Percentiles rank a stretch among this genome's conserved stretches.
These are phyloP conservation scores for Agrypnus murinus DNA, from an alignment of 2,888 invertebrate species.

Conservation along the genomic window DNA sequence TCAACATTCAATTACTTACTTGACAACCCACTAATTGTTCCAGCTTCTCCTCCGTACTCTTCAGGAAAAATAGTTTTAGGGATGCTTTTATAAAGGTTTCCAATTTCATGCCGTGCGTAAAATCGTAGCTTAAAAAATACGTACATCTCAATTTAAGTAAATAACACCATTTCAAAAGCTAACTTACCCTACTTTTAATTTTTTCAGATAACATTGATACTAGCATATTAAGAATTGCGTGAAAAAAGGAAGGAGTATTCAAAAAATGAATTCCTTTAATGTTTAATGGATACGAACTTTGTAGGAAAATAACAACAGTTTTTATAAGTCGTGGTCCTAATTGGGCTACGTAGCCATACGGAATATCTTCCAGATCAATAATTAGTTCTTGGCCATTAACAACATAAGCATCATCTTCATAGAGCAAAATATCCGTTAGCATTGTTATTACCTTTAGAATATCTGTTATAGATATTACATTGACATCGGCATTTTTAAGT, in stretches of 20 bases:
- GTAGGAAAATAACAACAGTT: background rate
- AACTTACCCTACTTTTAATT: slow-evolving; percentile 4
- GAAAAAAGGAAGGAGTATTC: background rate
- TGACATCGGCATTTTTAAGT: background rate
- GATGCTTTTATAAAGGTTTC: too few species aligned
- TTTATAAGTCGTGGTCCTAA: background rate
- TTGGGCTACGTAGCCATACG: background rate
- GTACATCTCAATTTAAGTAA: too few species aligned
- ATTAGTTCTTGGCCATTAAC: background rate
- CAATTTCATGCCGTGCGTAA: too few species aligned
- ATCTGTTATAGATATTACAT: background rate
- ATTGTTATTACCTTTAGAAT: background rate
- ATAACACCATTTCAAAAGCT: too few species aligned
- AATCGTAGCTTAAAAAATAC: too few species aligned
- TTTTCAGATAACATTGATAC: background rate
- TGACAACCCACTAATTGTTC: too few species aligned
- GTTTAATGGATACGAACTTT: background rate
- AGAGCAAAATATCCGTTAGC: background rate
- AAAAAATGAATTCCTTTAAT: background rate
- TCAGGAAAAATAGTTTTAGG: too few species aligned
- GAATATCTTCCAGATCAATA: background rate
- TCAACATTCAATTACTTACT: too few species aligned
- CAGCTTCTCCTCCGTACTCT: too few species aligned
- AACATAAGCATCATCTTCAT: background rate
- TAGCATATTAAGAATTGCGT: background rate